Evolutionary conservation across 2,888 invertebrate genomes (phyloP).

Genomic region (Seira musarum): DNA sequence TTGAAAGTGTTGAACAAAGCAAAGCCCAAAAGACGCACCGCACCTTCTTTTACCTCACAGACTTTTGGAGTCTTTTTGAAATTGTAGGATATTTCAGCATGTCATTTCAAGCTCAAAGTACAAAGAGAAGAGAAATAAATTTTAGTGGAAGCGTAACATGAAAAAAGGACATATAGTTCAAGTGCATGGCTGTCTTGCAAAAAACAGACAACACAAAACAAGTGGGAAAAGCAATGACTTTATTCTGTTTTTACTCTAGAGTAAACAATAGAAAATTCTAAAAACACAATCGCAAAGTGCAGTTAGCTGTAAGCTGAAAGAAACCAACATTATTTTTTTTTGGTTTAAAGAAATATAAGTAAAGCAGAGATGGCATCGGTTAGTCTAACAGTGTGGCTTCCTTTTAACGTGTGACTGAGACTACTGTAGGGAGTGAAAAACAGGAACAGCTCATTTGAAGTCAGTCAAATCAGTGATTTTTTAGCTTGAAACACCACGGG

Average conservation of each 20-base stretch:
- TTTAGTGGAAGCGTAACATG: neutral
- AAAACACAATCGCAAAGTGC: constrained; percentile 13
- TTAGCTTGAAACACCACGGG: neutral
- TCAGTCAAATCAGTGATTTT: constrained; percentile 5
- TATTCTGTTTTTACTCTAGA: neutral
- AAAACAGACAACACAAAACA: constrained; percentile 8
- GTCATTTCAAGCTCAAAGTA: neutral
- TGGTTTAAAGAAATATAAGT: neutral
- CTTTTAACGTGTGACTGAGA: neutral
- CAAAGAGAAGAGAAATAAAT: neutral
- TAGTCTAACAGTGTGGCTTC: neutral
- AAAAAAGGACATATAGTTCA: neutral
- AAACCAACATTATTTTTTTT: neutral
- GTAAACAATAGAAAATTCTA: constrained; percentile 2
- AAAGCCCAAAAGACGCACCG: neutral
- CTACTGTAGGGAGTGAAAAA: constrained; percentile 3
- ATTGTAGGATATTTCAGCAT: neutral
- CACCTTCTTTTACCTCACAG: neutral
- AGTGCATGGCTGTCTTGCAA: neutral
- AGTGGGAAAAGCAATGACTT: constrained; percentile 11
- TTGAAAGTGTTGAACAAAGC: neutral
- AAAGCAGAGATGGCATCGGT: neutral
- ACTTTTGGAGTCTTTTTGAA: neutral
- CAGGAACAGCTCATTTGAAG: constrained; percentile 23
- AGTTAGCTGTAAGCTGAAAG: constrained; percentile 8